phyloP scores from a whole-genome alignment of 2,113 vertebrate species.

The Oenanthe melanoleuca region DNA sequence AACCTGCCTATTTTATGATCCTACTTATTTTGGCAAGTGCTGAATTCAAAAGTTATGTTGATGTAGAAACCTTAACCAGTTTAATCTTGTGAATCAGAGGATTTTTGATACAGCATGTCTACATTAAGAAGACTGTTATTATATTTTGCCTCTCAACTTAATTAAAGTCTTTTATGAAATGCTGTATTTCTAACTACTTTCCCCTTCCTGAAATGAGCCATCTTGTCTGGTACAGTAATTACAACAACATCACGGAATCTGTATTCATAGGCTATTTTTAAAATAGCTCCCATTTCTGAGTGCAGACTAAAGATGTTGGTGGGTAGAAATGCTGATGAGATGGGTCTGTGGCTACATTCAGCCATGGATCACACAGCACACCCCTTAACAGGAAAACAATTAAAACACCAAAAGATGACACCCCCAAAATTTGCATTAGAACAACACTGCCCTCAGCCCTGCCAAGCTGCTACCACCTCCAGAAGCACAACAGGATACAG shows the following conservation, averaged over 20 bases:
- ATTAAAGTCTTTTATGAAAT: conserved; percentile 54
- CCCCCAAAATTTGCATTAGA: background rate
- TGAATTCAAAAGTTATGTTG: background rate
- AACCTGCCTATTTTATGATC: background rate
- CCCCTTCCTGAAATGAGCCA: conserved; percentile 40
- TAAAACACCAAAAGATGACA: background rate
- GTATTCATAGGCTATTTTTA: conserved; percentile 43
- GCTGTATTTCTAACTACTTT: conserved; percentile 35
- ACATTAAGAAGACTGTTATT: conserved; percentile 16
- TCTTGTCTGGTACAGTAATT: conserved; percentile 51
- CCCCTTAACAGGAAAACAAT: background rate
- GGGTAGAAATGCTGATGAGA: conserved; percentile 9
- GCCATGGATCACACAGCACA: background rate
- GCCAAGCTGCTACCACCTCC: background rate
- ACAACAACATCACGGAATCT: conserved; percentile 37
- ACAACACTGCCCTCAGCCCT: background rate
- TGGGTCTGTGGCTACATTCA: background rate
- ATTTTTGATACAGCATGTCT: conserved; percentile 17
- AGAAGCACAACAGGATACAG: background rate
- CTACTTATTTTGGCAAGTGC: background rate
- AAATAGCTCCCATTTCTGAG: conserved; percentile 33
- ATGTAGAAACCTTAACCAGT: background rate
- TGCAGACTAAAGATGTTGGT: conserved; percentile 7
- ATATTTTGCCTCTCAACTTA: conserved; percentile 24
- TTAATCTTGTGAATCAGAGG: background rate